Conservation (phyloP, 2,797 vertebrate genomes). For the Botia almorhae region DNA sequence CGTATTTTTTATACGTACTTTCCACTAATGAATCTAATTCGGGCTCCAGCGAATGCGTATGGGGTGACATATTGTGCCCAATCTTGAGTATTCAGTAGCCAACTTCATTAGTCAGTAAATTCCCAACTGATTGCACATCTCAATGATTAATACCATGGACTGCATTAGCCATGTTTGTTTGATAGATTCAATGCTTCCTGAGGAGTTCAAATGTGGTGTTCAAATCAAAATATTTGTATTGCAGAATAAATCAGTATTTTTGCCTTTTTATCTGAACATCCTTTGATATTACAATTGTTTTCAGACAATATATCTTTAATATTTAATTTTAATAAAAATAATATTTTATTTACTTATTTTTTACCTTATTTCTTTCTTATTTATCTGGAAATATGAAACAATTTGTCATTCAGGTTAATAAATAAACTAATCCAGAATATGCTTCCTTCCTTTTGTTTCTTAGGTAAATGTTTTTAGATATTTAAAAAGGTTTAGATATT, state of each 20-base stretch:
- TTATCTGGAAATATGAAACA: background rate
- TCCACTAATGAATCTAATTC: constrained; percentile 25
- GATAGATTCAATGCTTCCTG: background rate
- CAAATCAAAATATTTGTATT: too few relatives aligned
- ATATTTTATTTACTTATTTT: background rate
- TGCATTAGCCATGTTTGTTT: background rate
- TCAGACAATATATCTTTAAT: background rate
- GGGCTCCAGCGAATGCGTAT: background rate
- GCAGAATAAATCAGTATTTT: too few relatives aligned
- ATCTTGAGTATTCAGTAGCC: background rate
- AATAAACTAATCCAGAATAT: too few relatives aligned
- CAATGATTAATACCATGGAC: background rate
- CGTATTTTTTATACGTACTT: constrained; percentile 7
- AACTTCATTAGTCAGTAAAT: constrained; percentile 9
- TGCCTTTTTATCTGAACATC: too few relatives aligned
- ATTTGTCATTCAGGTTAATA: too few relatives aligned
- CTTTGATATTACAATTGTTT: too few relatives aligned
- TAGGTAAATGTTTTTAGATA: background rate
- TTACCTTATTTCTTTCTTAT: background rate
- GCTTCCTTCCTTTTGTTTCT: too few relatives aligned
- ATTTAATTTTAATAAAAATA: too few relatives aligned
- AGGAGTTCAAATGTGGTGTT: background rate
- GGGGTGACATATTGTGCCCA: background rate
- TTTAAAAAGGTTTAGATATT: background rate
- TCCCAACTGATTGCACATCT: background rate